Evolutionary conservation across 1,140 invertebrate genomes (phyloP), one percentile per base, ranked within the genome.

Genomic region (Monomorium pharaonis): DNA sequence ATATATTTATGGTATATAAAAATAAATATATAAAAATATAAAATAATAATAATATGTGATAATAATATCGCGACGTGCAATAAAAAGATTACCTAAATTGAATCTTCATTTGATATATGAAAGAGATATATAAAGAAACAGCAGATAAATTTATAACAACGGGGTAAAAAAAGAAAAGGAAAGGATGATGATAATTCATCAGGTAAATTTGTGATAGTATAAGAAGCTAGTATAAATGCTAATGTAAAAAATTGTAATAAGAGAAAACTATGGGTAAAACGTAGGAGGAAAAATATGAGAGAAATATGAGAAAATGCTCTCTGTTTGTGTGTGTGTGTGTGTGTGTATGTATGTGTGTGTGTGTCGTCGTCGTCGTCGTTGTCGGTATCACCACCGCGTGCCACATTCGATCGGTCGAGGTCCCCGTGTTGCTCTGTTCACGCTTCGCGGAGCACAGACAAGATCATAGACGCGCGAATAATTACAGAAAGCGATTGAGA

Each of bases 381-480:
- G 21, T 18, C 33, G 37, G 37, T 77, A 54, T n/a, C 76, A 47
- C 62, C 44, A 44, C 67, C 49, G 75, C 87, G 88, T 89, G 76
- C 88, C 44, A 84, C 78, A 75, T 90, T 81, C 88, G 87, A 89
- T 86, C 77, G 85, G 85, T 90, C 90, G 92, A 92, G 91, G 91
- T 91, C 89, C 88, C 87, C 63, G 47, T 86, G 85, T 84, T 83
- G 87, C 87, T 87, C 74, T 90, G 88, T 93, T 94, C 91, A 93
- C 91, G 93, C 93, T 93, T 86, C 91, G 87, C 65, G 89, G 89
- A 91, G 83, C 92, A 91, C 91, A 80, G 91, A 88, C 88, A 85
- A 84, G 85, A 81, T 81, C 86, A 76, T 80, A 76, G 88, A 80
- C 63, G 47, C 63, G 47, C 51, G 72, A 51, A 74, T 87, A 88